phyloP scores from a whole-genome alignment of 2,797 vertebrate species.

The Sebastes alutus region DNA sequence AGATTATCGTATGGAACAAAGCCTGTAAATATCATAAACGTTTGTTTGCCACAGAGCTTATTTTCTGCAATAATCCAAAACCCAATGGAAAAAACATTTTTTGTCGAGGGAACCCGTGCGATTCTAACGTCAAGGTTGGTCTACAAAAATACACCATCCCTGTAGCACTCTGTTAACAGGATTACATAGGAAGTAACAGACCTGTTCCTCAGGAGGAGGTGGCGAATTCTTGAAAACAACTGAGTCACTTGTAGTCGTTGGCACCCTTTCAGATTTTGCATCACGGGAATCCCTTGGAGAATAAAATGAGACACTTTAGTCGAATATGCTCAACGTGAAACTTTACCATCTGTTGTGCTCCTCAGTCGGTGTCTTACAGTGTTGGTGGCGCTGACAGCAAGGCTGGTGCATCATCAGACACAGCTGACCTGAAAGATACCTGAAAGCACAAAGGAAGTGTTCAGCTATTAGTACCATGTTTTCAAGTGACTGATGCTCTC shows the following conservation, averaged over 20 bases:
- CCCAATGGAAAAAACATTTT: no score
- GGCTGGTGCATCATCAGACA: constrained; percentile 7
- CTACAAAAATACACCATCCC: no score
- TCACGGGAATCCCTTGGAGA: constrained; percentile 40
- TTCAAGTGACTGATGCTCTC: rapidly evolving
- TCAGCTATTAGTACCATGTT: not conserved
- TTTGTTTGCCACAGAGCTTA: no score
- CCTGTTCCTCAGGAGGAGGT: constrained; percentile 25
- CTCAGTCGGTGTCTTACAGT: constrained; percentile 49
- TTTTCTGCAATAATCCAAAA: no score
- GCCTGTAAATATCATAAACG: no score
- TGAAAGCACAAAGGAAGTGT: constrained; percentile 31
- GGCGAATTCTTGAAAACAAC: constrained; percentile 33
- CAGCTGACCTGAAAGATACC: constrained; percentile 11
- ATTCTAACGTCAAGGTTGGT: no score
- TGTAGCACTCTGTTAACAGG: no score
- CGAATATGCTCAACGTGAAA: not conserved
- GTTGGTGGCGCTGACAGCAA: not conserved
- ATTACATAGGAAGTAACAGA: constrained; percentile 5
- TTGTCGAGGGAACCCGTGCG: no score
- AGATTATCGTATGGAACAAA: no score
- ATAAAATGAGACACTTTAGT: constrained; percentile 21
- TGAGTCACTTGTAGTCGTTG: not conserved
- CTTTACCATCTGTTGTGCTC: not conserved
- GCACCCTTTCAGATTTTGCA: not conserved